These are phyloP conservation scores for Euura lappo DNA, from an alignment of 1,140 invertebrate genomes.

Conservation along the genomic window DNA sequence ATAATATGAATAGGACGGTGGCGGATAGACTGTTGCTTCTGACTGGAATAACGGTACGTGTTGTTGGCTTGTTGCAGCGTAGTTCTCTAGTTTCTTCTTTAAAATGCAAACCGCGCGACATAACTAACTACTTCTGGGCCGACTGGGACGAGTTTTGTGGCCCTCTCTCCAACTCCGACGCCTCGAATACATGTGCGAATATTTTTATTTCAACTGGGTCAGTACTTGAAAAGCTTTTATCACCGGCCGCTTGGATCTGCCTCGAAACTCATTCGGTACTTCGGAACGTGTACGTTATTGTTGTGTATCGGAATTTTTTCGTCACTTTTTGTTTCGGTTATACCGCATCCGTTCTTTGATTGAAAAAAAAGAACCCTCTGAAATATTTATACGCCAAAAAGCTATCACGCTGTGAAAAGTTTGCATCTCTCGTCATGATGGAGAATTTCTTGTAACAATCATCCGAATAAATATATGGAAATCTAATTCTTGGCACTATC, in stretches of 20 bases:
- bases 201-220: constrained; percentile 15
- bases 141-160: background rate
- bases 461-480: too few species aligned
- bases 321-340: background rate
- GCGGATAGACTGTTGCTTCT: constrained; percentile 9
- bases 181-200: constrained; percentile 9
- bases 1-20: too few species aligned
- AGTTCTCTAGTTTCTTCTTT: constrained; percentile 30
- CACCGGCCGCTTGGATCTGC: constrained; percentile 4
- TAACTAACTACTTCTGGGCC: constrained; percentile 45
- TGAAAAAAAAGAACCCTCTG: too few species aligned
- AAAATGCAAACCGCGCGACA: constrained; percentile 47
- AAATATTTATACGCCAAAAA: too few species aligned
- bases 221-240: constrained; percentile 12
- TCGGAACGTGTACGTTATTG: background rate
- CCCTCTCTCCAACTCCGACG: background rate
- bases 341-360: too few species aligned
- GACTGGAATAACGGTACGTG: constrained; percentile 4
- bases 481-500: too few species aligned
- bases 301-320: background rate
- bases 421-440: too few species aligned
- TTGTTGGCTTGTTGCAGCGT: background rate
- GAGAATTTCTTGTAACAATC: too few species aligned
- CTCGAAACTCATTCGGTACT: background rate
- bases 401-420: too few species aligned